Base-by-base conservation (phyloP, 2,888 invertebrate species). In the Scelioninae gen. 1 region DNA sequence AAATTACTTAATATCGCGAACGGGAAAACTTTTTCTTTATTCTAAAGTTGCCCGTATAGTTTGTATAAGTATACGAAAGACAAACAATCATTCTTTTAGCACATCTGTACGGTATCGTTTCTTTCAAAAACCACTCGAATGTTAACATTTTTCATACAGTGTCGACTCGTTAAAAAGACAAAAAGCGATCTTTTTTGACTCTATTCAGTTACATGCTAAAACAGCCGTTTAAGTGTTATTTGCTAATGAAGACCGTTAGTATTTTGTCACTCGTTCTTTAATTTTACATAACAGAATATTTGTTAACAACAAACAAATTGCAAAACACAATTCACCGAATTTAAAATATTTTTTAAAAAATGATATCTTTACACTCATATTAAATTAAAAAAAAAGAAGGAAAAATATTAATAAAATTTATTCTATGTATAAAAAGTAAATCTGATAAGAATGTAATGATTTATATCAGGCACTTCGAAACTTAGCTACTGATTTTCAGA, bases 71-170 rank as follows among this genome's bases (percentile, higher is more conserved):
- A 40, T 13, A 66, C 63, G 63, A 47, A 62, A 75, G 31, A 56
- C 69, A 81, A 81, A 75, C 58, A 75, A 69, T 69, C 15, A 60
- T 69, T 60, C 69, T 69, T 75, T 81, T 69, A 75, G 74, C 80
- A 80, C 74, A 56, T 75, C 49, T 32, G 47, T 56, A 43, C 11
- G 49, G 55, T 32, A 51, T 51, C 11, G 38, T 15, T 23, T 23
- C 45, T 55, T 43, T 53, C 49, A 51, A 58, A 75, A 75, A 49
- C 40, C n/a, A 34, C 13, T 58, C 32, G 45, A 45, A 75, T 49
- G 65, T 75, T 49, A 40, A 47, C 15, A 6, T 23, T 78, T 78
- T 56, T 58, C 40, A 10, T 6, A 10, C 29, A 15, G 32, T 11
- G 49, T n/a, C 29, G 5, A 53, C 55, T 77, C 58, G 60, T 68